Evolutionary conservation across 2,797 vertebrate species (phyloP).

Genomic region (Eptatretus atami): DNA sequence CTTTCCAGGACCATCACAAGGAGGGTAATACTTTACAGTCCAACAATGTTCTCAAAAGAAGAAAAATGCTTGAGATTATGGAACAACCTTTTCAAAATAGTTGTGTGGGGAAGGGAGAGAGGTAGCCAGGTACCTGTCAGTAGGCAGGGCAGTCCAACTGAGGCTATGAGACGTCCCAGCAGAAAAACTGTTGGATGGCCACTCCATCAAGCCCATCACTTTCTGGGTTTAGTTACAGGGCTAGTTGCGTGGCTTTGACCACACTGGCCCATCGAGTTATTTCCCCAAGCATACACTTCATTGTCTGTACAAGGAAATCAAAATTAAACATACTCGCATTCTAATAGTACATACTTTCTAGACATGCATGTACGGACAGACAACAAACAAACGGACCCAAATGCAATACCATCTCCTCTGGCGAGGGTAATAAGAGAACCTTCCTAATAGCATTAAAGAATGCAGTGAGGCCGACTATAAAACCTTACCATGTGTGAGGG

Average conservation of each 20-base stretch:
- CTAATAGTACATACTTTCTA: background rate
- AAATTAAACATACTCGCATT: background rate
- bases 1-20: too few relatives aligned
- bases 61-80: too few relatives aligned
- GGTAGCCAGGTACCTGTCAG: constrained; percentile 21
- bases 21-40: too few relatives aligned
- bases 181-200: constrained; percentile 34
- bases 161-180: constrained; percentile 35
- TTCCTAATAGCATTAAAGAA: background rate
- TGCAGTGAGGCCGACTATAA: background rate
- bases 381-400: background rate
- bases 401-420: too few relatives aligned
- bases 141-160: constrained; percentile 36
- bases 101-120: too few relatives aligned
- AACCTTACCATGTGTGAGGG: constrained; percentile 29
- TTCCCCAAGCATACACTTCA: constrained; percentile 42
- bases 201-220: constrained; percentile 35
- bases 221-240: constrained; percentile 41
- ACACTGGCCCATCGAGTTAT: constrained; percentile 42
- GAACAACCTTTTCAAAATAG: too few relatives aligned
- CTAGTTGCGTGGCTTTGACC: constrained; percentile 39
- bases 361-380: background rate
- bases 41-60: too few relatives aligned
- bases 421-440: too few relatives aligned
- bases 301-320: constrained; percentile 19